These are phyloP conservation scores for Himalopsyche phryganea DNA, from an alignment of 1,140 invertebrate genomes.

Conservation along the genomic window DNA sequence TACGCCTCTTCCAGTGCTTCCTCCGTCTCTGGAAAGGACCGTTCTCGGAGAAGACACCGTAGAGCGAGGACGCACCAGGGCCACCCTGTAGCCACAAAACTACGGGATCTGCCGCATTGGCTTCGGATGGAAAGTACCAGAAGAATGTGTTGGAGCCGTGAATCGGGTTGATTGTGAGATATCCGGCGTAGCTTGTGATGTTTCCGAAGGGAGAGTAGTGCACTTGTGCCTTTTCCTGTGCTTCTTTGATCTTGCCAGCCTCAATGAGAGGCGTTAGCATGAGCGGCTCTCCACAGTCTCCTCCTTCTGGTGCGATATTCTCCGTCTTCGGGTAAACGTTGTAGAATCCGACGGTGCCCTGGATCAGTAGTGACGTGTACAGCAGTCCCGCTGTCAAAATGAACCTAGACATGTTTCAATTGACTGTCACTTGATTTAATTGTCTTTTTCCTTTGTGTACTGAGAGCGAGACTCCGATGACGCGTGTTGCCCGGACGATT, in stretches of 20 bases:
- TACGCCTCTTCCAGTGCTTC: constrained; percentile 54
- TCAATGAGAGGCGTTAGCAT: constrained; percentile 65
- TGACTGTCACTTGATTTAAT: no score
- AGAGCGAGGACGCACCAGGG: constrained; percentile 76
- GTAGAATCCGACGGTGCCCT: no score
- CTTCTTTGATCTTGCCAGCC: constrained; percentile 44
- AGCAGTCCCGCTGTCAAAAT: no score
- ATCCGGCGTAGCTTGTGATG: constrained; percentile 59
- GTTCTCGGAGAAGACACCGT: constrained; percentile 78
- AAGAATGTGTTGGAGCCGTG: constrained; percentile 71
- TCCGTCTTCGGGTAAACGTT: background rate
- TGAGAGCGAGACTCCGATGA: no score
- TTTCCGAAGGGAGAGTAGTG: constrained; percentile 38
- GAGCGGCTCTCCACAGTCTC: constrained; percentile 59
- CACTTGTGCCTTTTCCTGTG: constrained; percentile 42
- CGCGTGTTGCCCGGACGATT: no score
- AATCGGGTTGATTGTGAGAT: constrained; percentile 65
- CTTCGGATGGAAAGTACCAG: constrained; percentile 71
- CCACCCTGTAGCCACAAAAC: constrained; percentile 75
- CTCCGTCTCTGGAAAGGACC: constrained; percentile 70
- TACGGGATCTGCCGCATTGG: constrained; percentile 53
- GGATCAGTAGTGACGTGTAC: no score
- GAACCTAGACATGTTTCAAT: no score
- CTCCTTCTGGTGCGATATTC: constrained; percentile 28
- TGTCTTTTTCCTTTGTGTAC: no score